A percentile compares a stretch with the other conserved stretches of the same genome.
Conservation (phyloP, 23 tunicate species). For the Diplosoma virens region DNA sequence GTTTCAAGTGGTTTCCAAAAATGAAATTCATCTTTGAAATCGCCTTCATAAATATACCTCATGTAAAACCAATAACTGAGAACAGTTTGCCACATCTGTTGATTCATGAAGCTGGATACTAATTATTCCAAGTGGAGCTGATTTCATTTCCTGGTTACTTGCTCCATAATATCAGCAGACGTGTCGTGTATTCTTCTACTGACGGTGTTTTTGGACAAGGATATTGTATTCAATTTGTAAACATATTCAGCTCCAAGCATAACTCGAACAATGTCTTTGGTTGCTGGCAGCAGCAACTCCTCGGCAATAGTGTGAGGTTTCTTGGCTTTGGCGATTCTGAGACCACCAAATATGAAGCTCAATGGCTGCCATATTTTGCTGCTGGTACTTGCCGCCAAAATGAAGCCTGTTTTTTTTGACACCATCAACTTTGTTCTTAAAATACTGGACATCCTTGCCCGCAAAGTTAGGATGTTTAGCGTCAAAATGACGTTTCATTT, state of each 20-base stretch:
- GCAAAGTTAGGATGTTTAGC: slow-evolving; percentile 38
- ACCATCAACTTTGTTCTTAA: slow-evolving; percentile 39
- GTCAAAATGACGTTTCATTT: slow-evolving; percentile 47
- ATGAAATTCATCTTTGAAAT: slow-evolving; percentile 18
- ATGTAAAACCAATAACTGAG: slow-evolving; percentile 20
- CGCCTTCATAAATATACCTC: slow-evolving; percentile 18
- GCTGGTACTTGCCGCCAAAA: slow-evolving; percentile 52
- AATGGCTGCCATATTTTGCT: slow-evolving; percentile 48
- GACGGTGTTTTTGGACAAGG: slow-evolving; percentile 32
- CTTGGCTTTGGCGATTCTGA: slow-evolving; percentile 34
- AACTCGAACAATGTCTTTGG: slow-evolving; percentile 27
- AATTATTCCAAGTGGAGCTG: slow-evolving; percentile 23
- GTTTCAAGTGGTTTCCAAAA: slow-evolving; percentile 22
- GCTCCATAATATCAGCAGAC: slow-evolving; percentile 38
- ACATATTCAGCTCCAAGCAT: slow-evolving; percentile 50
- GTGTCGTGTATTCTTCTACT: slow-evolving; percentile 35
- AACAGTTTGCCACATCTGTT: no score
- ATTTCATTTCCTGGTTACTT: slow-evolving; percentile 20
- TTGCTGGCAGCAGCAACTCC: no score
- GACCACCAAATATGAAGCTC: slow-evolving; percentile 24
- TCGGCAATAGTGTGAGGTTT: no score
- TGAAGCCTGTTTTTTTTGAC: slow-evolving; percentile 38
- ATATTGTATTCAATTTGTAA: slow-evolving; percentile 39
- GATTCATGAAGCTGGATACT: slow-evolving; percentile 23
- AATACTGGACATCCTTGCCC: slow-evolving; percentile 44